Base-by-base conservation (phyloP, 2,797 vertebrate genomes). In the Perodicticus potto region DNA sequence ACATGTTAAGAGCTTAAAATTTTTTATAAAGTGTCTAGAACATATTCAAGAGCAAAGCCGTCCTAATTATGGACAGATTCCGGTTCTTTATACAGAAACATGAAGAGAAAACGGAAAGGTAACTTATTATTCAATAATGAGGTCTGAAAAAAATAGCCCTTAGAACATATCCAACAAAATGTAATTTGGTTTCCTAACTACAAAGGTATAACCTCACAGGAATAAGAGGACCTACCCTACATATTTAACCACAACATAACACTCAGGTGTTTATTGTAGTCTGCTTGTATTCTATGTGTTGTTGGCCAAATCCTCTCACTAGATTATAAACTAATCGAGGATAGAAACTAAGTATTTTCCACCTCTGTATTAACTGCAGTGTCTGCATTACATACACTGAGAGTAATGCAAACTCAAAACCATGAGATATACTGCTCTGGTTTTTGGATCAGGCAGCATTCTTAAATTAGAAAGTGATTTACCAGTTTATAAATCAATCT, bases 401-500 rank as follows among this genome's bases (percentile, higher is more conserved):
- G 16, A 23, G n/a, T 22, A 29, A 19, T 45, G 2, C 53, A 61
- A 92, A 85, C 55, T 93, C 67, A 53, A 57, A 95, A 82, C n/a
- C 59, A 74, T 40, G 53, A 45, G 25, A 20, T 67, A 53, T 43
- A 65, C 63, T 43, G 83, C 91, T 86, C 25, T 74, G 43, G 70
- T 61, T 93, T 67, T 92, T 91, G 70, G 37, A 84, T 61, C 32
- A 83, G 74, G 65, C 40, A 67, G 59, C 55, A 53, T 82, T 94
- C 89, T 49, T 82, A 93, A 94, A 92, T 94, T 96, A 96, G 93
- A 88, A 93, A 94, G 77, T 73, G 81, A 85, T 89, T 93, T 93
- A 85, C 43, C 87, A 29, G 94, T 96, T 96, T 96, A 89, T 85
- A 95, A 94, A 69, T 88, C 85, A 94, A 87, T 82, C 85, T 96